A percentile compares a stretch with the other conserved stretches of the same genome.
Evolutionary conservation across 2,113 vertebrate genomes (phyloP).

Genomic region (Chlorocebus sabaeus): DNA sequence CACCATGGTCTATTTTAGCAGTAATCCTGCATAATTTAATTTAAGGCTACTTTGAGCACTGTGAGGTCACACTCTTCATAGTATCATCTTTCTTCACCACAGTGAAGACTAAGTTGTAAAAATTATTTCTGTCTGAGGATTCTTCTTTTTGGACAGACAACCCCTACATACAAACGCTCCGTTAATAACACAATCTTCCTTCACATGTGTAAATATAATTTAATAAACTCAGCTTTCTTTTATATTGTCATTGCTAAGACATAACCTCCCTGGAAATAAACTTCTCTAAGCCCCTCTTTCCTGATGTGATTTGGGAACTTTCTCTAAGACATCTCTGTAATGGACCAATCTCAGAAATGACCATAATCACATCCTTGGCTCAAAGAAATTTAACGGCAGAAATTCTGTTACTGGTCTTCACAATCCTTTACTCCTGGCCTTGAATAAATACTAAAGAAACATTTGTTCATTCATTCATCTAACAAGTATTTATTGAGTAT

Average conservation of each 20-base stretch:
- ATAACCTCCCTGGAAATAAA: not conserved
- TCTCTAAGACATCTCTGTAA: not conserved
- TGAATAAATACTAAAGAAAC: conserved; percentile 11
- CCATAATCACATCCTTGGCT: not conserved
- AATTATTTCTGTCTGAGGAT: not conserved
- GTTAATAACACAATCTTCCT: not conserved
- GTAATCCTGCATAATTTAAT: not conserved
- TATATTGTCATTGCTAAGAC: not conserved
- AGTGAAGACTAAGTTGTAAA: not conserved
- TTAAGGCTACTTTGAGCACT: not conserved
- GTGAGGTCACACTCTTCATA: not conserved
- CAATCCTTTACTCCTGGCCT: not conserved
- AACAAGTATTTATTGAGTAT: not conserved
- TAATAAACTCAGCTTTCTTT: not conserved
- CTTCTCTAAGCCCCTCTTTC: not conserved
- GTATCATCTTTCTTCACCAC: not conserved
- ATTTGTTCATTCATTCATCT: not conserved
- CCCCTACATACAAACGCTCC: not conserved
- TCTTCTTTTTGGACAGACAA: not conserved
- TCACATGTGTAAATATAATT: not conserved
- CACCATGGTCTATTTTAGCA: not conserved
- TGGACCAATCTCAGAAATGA: not conserved
- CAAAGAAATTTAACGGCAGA: not conserved
- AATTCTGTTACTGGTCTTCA: not conserved
- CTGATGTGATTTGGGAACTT: not conserved